Base-by-base conservation (phyloP, 2,113 vertebrate genomes). In the Paracanthobrama guichenoti region DNA sequence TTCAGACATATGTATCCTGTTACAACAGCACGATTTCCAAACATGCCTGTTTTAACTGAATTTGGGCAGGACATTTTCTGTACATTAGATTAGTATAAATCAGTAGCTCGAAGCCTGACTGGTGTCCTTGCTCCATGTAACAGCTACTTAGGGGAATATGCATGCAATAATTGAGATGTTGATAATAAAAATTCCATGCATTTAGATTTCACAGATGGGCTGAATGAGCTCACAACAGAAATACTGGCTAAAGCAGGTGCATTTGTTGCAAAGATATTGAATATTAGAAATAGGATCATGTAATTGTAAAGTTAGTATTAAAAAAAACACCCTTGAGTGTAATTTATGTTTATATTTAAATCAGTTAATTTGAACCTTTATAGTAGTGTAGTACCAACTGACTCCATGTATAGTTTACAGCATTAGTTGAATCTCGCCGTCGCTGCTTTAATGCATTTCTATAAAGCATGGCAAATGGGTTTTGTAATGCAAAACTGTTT, bases 1-100 rank as follows among this genome's bases (percentile, higher is more conserved):
- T 89, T 91, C 89, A 59, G 79, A 89, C 92, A 64, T 10, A 13
- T 50, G 60, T 31, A 67, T 80, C 88, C 89, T 84, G 53, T 90
- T 91, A 89, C 90, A 89, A 87, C 87, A 86, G 86, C 71, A 0
- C 31, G 66, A 84, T 66, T 35, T 67, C 20, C 44, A 31, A 80
- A 80, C 44, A 46, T 22, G 26, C 28, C 50, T 3, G 50, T 44
- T 31, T 59, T 31, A 76, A 77, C 16, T 7, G 16, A 35, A 35
- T 77, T 31, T 75, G 46, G 8, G 4, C 48, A 31, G 24, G 66
- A 48, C 62, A 42, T 71, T 44, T 71, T 42, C 67, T 71, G 67
- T n/a, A 46, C 75, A 66, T 57, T 28, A 39, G 55, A 86, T 77
- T 72, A 83, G 22, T 22, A 26, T 50, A 64, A 42, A 71, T 35